Base-by-base conservation (phyloP, 2,888 invertebrate species). In the Seladonia tumulorum region DNA sequence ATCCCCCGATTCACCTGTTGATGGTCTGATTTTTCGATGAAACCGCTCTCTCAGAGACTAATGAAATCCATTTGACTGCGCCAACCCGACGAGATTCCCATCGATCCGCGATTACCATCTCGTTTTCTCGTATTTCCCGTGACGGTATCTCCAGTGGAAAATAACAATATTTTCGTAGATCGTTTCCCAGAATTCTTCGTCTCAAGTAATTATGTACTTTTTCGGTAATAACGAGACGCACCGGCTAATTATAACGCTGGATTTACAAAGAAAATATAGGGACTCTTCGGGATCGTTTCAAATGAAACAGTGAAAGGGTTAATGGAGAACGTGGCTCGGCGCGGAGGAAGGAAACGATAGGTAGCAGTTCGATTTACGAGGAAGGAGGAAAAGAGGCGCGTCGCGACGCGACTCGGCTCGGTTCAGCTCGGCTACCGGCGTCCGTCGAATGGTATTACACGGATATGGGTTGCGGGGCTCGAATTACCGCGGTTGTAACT, bases 401-500 rank as follows among this genome's bases (percentile, higher is more conserved):
- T 66, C 78, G 72, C 66, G 66, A 29, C 29, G 25, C 63, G 25
- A n/a, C 39, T 29, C 25, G 16, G 29, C 25, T 29, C 16, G 29
- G 29, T 5, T 29, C 63, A n/a, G 25, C 60, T n/a, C 60, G 35
- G 2, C 35, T 35, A 35, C 35, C 35, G 63, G 25, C 45, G 42
- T 84, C 63, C 70, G 47, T 73, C 63, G 76, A 85, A 75, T 82
- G 68, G 45, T 70, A 86, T 79, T 82, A 75, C 70, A 89, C 82
- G 82, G 86, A 85, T 85, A 83, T 78, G 76, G 74, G 81, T 75
- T 53, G 66, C 22, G 39, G 39, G 71, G 84, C 77, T 89, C 86
- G 73, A 86, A 89, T 89, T 88, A 89, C 88, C 66, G 79, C 80
- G 83, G 81, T 82, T 25, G 71, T 76, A 66, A 77, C 86, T 85